phyloP scores from a whole-genome alignment of 2,113 vertebrate species.

The Hippocampus barbouri region DNA sequence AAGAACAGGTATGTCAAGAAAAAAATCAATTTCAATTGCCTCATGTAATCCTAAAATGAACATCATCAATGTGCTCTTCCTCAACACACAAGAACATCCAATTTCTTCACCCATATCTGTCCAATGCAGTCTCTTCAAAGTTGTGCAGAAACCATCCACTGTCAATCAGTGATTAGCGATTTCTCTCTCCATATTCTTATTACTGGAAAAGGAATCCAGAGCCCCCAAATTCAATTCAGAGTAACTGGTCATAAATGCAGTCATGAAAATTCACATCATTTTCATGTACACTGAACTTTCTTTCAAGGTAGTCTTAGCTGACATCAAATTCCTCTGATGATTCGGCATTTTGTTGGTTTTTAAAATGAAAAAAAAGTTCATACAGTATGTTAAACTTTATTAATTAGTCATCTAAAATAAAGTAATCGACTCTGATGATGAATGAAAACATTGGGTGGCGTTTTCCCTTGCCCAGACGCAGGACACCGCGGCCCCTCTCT shows the following conservation, averaged over 20 bases:
- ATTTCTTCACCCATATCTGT: neutral
- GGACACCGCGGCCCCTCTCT: no score
- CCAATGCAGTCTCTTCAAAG: neutral
- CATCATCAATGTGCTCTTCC: neutral
- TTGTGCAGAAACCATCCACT: constrained; percentile 1
- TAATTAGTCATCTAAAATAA: no score
- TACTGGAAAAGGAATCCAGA: neutral
- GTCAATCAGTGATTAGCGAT: neutral
- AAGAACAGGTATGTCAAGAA: constrained; percentile 85
- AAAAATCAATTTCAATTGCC: neutral
- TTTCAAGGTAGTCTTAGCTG: neutral
- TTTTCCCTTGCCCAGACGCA: no score
- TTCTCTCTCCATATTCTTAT: neutral
- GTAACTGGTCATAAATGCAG: neutral
- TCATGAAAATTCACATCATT: neutral
- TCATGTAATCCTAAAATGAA: neutral
- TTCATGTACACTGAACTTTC: neutral
- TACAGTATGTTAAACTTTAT: no score
- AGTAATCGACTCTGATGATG: no score
- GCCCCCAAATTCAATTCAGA: neutral
- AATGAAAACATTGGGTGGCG: no score
- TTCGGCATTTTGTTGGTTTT: no score
- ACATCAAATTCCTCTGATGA: no score
- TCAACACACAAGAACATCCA: neutral
- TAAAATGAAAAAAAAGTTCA: no score